phyloP scores from a whole-genome alignment of 2,888 invertebrate species.

The Abrostola tripartita region DNA sequence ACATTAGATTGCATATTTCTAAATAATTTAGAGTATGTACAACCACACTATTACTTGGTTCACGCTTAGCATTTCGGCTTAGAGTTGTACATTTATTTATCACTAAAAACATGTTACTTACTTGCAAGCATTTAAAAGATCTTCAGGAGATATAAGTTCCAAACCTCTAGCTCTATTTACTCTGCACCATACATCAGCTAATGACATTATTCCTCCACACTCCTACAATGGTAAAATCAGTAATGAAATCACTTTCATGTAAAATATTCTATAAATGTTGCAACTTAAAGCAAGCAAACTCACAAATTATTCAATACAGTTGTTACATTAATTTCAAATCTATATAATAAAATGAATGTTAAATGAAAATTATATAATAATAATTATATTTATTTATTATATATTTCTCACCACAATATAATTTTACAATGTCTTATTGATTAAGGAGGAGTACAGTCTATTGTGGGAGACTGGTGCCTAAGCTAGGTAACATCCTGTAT shows the following conservation, averaged over 20 bases:
- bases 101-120: conserved; percentile 70
- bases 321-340: neutral
- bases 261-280: conserved; percentile 25
- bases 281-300: neutral
- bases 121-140: conserved; percentile 97
- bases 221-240: conserved; percentile 85
- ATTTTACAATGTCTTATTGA: neutral
- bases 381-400: neutral
- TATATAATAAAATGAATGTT: too few relatives aligned
- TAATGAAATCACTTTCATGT: too few relatives aligned
- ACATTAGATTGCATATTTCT: too few relatives aligned
- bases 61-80: too few relatives aligned
- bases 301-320: neutral
- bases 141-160: conserved; percentile 98
- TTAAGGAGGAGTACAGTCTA: too few relatives aligned
- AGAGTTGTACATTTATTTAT: too few relatives aligned
- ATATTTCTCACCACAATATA: neutral
- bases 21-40: too few relatives aligned
- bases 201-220: conserved; percentile 98
- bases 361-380: neutral
- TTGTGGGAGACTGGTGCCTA: too few relatives aligned
- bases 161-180: conserved; percentile 98
- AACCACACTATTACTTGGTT: too few relatives aligned
- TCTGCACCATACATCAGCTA: conserved; percentile 98
- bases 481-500: too few relatives aligned